A percentile compares a stretch with the other conserved stretches of the same genome.
Conservation (phyloP, 1,140 invertebrate species). For the Zophobas atratus region DNA sequence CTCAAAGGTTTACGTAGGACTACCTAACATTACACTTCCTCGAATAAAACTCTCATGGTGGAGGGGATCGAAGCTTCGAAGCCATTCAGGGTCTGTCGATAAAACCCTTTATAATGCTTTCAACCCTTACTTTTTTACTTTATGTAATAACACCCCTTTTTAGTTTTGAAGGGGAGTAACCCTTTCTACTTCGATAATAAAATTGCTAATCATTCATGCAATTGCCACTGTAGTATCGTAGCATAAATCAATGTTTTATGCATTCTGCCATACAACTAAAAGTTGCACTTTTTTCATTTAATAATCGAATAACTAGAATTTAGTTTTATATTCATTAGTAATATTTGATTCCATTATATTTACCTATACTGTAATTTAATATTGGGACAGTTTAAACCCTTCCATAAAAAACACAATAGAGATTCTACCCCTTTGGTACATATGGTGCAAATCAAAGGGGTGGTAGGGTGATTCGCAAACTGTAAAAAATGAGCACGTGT, state of each 20-base stretch:
- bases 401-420: slow-evolving; percentile 28
- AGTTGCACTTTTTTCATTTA: no score
- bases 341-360: not conserved
- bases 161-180: slow-evolving; percentile 53
- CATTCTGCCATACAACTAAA: no score
- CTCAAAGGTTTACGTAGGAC: slow-evolving; percentile 52
- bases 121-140: slow-evolving; percentile 52
- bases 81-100: slow-evolving; percentile 27
- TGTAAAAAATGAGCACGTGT: slow-evolving; percentile 29
- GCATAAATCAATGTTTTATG: not conserved
- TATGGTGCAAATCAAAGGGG: slow-evolving; percentile 28
- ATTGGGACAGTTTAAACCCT: slow-evolving; percentile 22
- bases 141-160: slow-evolving; percentile 52
- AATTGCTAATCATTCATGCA: not conserved
- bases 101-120: slow-evolving; percentile 25
- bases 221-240: not conserved
- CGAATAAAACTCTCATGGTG: slow-evolving; percentile 41
- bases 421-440: slow-evolving; percentile 15
- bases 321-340: no score
- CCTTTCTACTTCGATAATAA: slow-evolving; percentile 49
- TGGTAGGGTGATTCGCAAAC: slow-evolving; percentile 12
- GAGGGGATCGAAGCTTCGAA: slow-evolving; percentile 52
- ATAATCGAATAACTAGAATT: no score
- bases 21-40: slow-evolving; percentile 45
- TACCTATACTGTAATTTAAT: slow-evolving; percentile 5